Conservation (phyloP, 1,140 invertebrate species). For the Papilio helenus region DNA sequence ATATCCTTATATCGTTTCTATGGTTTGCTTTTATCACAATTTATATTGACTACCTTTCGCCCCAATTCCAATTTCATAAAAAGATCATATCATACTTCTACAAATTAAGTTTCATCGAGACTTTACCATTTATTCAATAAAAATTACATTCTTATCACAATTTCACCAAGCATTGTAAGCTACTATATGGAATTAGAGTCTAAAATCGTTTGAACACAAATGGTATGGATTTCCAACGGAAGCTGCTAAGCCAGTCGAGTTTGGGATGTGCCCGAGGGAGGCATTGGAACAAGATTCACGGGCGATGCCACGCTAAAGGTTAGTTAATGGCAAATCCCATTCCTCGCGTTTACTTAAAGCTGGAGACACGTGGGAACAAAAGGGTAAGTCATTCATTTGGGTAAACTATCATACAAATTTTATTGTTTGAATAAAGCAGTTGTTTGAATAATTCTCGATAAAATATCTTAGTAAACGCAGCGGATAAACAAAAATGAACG, state of each 20-base stretch:
- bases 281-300: constrained; percentile 40
- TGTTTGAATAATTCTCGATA: no score
- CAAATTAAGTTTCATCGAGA: neutral
- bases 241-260: constrained; percentile 29
- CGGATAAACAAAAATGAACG: no score
- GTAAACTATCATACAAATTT: neutral
- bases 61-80: neutral
- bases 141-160: neutral
- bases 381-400: constrained; percentile 1
- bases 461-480: no score
- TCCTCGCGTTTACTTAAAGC: constrained; percentile 33
- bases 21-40: constrained; percentile 40
- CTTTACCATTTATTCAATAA: neutral
- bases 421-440: neutral
- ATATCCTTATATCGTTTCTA: constrained; percentile 37
- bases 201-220: constrained; percentile 29
- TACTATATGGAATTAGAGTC: neutral
- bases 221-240: constrained; percentile 28
- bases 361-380: constrained; percentile 25
- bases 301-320: constrained; percentile 33
- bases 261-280: constrained; percentile 36
- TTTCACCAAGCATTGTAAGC: neutral
- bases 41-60: constrained; percentile 1
- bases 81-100: neutral
- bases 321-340: constrained; percentile 41